Evolutionary conservation across 1,140 invertebrate genomes (phyloP), one percentile per base, ranked within the genome.

Genomic region (Danaus melanippus): DNA sequence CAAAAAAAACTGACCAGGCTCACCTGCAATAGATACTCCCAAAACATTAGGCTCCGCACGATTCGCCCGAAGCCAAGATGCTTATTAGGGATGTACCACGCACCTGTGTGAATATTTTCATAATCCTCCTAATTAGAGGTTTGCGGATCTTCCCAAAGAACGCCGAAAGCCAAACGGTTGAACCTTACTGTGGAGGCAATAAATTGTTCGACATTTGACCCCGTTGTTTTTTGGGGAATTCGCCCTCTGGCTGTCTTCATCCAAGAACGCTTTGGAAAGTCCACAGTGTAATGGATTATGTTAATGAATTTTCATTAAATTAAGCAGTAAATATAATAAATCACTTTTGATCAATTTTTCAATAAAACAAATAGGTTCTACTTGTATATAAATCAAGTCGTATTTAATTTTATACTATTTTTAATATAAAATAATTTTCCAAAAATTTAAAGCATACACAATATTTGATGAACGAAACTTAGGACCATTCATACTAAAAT

Each of bases 201-300:
- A 86, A 86, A 86, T 86, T 86, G 73, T 79, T 86, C 84, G 84
- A 86, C 84, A 82, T 86, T 84, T 86, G 84, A 86, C 84, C 84
- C 74, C 67, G 57, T 53, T 71, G 62, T 79, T 84, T 86, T 84
- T 86, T 82, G 67, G 71, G 71, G 80, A 79, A 79, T 82, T 81
- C 66, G 80, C 77, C 84, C 79, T 74, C 63, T 59, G 76, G 84
- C 76, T 69, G 68, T 69, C 72, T 60, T 72, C 64, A 67, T 67
- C 72, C 62, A 66, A 56, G 56, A 64, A 66, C 56, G 61, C 60
- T 76, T 76, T 75, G 61, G 71, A 77, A 72, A 80, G 67, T 67
- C 56, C 62, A 81, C 74, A 82, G 81, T 75, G 76, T 71, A 80
- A 54, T 53, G 15, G 53, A 44, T 10, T 44, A 46, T 45, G 17